Percentiles rank a stretch among this genome's conserved stretches.
Conservation (phyloP, 2,888 invertebrate species). For the Isoperla grammatica region DNA sequence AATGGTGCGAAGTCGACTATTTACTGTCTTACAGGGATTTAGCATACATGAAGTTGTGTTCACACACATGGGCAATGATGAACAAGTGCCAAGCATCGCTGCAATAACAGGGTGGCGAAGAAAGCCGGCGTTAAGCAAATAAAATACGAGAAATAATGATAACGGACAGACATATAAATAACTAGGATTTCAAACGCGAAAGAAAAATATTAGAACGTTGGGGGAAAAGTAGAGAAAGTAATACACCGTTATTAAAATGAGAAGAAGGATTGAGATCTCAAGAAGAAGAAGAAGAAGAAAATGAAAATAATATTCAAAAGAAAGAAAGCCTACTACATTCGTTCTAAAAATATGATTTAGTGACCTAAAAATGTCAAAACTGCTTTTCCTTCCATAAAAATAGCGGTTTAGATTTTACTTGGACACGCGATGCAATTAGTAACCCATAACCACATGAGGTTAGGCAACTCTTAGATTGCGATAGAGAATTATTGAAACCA, state of each 20-base stretch:
- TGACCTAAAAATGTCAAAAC: no score
- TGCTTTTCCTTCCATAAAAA: no score
- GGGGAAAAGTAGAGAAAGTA: slow-evolving; percentile 15
- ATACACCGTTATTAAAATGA: slow-evolving; percentile 14
- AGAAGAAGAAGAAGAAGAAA: slow-evolving; percentile 12
- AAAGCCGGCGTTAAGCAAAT: slow-evolving; percentile 7
- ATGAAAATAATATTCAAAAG: slow-evolving; percentile 10
- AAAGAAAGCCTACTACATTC: background rate
- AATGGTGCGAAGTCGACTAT: no score
- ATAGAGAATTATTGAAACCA: no score
- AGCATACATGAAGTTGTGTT: no score
- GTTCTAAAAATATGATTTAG: no score
- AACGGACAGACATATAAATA: slow-evolving; percentile 17
- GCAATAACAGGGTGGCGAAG: no score
- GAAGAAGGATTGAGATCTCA: slow-evolving; percentile 14
- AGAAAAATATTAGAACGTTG: slow-evolving; percentile 3
- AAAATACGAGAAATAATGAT: slow-evolving; percentile 15
- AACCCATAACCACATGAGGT: no score
- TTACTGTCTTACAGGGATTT: no score
- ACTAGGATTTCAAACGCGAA: slow-evolving; percentile 1
- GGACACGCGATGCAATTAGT: background rate
- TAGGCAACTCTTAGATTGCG: no score
- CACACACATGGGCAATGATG: no score
- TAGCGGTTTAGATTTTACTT: background rate
- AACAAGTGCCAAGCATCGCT: no score